phyloP scores from a whole-genome alignment of 2,113 vertebrate species.

The Thryonomys swinderianus region DNA sequence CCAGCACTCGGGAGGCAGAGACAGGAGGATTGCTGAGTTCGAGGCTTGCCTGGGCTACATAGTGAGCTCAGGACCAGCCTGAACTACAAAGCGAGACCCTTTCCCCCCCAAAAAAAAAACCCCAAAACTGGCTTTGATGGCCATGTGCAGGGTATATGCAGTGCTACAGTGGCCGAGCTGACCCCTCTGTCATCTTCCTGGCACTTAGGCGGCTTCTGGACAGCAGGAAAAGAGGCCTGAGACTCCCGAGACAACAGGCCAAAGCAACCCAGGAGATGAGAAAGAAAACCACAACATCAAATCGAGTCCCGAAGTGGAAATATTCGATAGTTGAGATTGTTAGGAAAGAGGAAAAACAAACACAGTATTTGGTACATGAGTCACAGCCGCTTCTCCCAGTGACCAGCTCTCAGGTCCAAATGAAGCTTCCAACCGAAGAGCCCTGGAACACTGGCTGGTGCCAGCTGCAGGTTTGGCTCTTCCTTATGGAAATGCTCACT shows the following conservation, averaged over 20 bases:
- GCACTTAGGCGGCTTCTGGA: neutral
- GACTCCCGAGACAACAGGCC: neutral
- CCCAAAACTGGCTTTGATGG: neutral
- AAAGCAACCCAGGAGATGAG: neutral
- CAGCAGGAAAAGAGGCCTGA: neutral
- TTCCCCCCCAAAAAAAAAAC: too few relatives aligned
- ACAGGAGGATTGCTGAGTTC: too few relatives aligned
- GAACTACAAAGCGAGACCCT: too few relatives aligned
- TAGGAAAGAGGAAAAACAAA: slow-evolving; percentile 70
- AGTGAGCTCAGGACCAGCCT: too few relatives aligned
- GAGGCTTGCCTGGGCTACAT: too few relatives aligned
- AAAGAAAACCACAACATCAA: slow-evolving; percentile 35
- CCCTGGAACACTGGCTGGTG: slow-evolving; percentile 3
- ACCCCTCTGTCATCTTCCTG: neutral
- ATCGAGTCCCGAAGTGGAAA: slow-evolving; percentile 64
- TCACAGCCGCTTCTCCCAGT: slow-evolving; percentile 34
- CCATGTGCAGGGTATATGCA: neutral
- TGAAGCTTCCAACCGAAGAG: neutral
- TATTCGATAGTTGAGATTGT: neutral
- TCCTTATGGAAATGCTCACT: neutral
- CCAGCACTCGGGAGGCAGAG: too few relatives aligned
- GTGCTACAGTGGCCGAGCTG: rapidly evolving
- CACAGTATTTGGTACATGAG: neutral
- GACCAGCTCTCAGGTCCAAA: neutral
- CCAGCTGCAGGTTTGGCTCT: slow-evolving; percentile 3